Conservation (phyloP, 2,797 vertebrate genomes). For the Pachyuromys duprasi region DNA sequence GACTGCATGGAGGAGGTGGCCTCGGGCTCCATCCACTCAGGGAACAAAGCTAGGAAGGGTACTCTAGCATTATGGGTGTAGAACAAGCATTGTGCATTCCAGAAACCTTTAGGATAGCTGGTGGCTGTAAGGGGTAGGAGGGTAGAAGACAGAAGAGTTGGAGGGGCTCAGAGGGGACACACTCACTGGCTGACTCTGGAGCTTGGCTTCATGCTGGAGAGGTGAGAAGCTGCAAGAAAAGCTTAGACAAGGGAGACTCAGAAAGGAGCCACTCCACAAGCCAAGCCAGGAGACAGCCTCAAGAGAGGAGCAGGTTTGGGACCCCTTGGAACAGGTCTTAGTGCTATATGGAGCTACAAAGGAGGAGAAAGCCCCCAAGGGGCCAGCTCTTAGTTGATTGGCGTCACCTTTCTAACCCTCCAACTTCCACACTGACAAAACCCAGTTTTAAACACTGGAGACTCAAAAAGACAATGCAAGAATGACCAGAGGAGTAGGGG, state of each 20-base stretch:
- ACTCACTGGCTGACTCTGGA: background rate
- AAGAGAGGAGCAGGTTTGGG: background rate
- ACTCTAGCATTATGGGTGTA: background rate
- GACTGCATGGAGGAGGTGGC: background rate
- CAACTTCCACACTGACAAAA: background rate
- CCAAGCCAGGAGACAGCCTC: background rate
- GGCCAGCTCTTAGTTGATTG: background rate
- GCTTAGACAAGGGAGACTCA: background rate
- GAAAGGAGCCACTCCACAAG: background rate
- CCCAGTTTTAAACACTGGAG: background rate
- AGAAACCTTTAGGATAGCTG: background rate
- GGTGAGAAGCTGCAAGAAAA: background rate
- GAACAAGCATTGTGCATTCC: background rate
- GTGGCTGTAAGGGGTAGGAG: background rate
- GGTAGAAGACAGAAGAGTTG: background rate
- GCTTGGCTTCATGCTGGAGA: background rate
- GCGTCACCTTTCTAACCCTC: background rate
- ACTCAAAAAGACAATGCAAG: background rate
- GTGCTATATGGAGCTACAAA: background rate
- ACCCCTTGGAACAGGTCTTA: background rate
- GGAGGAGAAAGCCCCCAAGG: background rate
- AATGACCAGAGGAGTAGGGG: background rate
- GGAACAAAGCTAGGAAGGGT: slow-evolving; percentile 10
- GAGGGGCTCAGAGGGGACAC: background rate
- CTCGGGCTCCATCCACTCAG: background rate